These are phyloP conservation scores for Cryptotis parvus DNA, from an alignment of 2,113 vertebrate genomes.

Conservation along the genomic window DNA sequence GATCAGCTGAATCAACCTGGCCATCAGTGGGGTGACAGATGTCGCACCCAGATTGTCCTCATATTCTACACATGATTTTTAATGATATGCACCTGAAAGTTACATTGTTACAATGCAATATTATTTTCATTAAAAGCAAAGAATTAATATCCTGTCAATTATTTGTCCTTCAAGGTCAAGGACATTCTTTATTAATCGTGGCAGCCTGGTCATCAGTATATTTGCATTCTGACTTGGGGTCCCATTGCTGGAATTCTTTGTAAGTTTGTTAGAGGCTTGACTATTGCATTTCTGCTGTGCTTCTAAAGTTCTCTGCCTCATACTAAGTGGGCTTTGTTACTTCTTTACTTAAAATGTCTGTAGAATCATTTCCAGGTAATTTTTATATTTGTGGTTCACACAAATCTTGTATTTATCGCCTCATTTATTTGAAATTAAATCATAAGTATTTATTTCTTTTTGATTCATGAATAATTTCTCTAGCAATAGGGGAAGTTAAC, in stretches of 20 bases:
- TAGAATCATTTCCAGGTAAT: slow-evolving; percentile 22
- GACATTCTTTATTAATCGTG: background rate
- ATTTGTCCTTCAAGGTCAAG: slow-evolving; percentile 20
- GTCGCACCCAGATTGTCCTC: too few species aligned
- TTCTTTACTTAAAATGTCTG: slow-evolving; percentile 9
- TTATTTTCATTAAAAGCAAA: background rate
- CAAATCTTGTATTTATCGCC: background rate
- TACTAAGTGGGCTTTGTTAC: background rate
- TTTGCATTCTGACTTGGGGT: slow-evolving; percentile 48
- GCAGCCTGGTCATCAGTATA: background rate
- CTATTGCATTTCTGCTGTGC: background rate
- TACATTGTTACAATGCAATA: too few species aligned
- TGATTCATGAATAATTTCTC: background rate
- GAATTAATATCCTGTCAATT: slow-evolving; percentile 16
- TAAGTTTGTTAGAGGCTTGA: slow-evolving; percentile 3
- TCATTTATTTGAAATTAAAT: slow-evolving; percentile 47
- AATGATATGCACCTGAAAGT: too few species aligned
- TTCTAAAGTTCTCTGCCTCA: background rate
- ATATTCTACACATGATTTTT: too few species aligned
- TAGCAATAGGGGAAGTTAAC: background rate
- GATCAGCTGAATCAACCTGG: too few species aligned
- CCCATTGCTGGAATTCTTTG: background rate
- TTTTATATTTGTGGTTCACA: background rate
- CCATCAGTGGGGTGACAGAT: too few species aligned
- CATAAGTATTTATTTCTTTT: background rate